Evolutionary conservation across 2,797 vertebrate species (phyloP).

Genomic region (Poliocrania exsul): DNA sequence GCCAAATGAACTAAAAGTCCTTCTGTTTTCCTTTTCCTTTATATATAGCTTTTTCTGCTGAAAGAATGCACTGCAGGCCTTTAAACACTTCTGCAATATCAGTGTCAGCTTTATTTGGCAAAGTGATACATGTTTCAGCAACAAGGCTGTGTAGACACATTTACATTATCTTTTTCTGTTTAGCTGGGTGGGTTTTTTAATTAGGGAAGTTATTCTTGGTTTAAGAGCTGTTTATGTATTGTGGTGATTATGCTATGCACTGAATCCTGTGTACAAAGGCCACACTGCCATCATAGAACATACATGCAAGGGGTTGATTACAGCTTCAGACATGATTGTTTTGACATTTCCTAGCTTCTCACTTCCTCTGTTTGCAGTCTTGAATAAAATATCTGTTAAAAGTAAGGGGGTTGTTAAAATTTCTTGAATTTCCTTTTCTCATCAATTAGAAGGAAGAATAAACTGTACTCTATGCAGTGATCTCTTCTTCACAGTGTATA

Average conservation of each 20-base stretch:
- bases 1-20: not conserved
- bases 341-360: not conserved
- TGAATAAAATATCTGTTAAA: not conserved
- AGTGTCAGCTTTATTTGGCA: slow-evolving; percentile 14
- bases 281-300: not conserved
- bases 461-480: not conserved
- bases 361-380: not conserved
- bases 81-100: slow-evolving; percentile 37
- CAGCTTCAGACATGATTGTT: not conserved
- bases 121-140: slow-evolving; percentile 7
- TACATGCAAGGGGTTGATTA: not conserved
- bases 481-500: not conserved
- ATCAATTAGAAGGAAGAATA: not conserved
- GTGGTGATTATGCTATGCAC: not conserved
- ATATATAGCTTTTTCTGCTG: slow-evolving; percentile 17
- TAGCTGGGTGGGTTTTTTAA: not conserved
- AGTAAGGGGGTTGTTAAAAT: not conserved
- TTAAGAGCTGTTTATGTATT: not conserved
- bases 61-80: not conserved
- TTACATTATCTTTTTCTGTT: slow-evolving; percentile 16
- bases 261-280: not conserved
- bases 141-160: not conserved
- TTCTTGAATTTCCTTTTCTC: not conserved
- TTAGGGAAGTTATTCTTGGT: not conserved
- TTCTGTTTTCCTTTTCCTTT: slow-evolving; percentile 17